A percentile compares a stretch with the other conserved stretches of the same genome.
phyloP scores from a whole-genome alignment of 2,113 vertebrate genomes.

The Progne subis region DNA sequence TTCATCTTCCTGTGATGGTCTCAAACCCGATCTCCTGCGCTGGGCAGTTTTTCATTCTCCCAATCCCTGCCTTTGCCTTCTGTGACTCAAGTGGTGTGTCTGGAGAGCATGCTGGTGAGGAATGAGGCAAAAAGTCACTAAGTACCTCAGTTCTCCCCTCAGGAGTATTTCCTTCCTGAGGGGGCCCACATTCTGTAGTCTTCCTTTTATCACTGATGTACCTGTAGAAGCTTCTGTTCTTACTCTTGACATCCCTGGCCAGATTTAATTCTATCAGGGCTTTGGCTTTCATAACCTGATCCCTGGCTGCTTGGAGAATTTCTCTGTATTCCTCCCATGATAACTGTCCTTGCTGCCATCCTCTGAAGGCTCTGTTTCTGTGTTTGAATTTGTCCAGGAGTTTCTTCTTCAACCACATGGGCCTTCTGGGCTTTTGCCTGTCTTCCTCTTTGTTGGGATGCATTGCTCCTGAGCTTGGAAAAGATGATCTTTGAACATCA shows the following conservation, averaged over 20 bases:
- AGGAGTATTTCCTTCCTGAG: not conserved
- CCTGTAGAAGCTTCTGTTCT: not conserved
- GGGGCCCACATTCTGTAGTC: not conserved
- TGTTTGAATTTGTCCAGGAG: not conserved
- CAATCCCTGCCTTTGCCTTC: not conserved
- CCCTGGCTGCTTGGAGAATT: not conserved
- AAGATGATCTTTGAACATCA: not conserved
- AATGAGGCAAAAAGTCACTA: not conserved
- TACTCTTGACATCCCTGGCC: not conserved
- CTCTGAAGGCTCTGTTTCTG: not conserved
- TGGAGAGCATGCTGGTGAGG: not conserved
- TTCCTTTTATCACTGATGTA: not conserved
- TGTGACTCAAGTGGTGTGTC: not conserved
- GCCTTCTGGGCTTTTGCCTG: too few relatives aligned
- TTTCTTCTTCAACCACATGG: not conserved
- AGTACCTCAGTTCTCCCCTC: not conserved
- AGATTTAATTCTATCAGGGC: not conserved
- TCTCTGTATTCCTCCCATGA: not conserved
- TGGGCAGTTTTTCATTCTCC: not conserved
- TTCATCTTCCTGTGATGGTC: not conserved
- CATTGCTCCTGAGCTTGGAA: not conserved
- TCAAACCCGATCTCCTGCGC: not conserved
- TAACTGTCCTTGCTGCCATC: not conserved
- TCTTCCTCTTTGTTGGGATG: not conserved
- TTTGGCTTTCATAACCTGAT: not conserved